These are phyloP conservation scores for Rhimphoctona megacephalus DNA, from an alignment of 2,888 invertebrate species.

Conservation along the genomic window DNA sequence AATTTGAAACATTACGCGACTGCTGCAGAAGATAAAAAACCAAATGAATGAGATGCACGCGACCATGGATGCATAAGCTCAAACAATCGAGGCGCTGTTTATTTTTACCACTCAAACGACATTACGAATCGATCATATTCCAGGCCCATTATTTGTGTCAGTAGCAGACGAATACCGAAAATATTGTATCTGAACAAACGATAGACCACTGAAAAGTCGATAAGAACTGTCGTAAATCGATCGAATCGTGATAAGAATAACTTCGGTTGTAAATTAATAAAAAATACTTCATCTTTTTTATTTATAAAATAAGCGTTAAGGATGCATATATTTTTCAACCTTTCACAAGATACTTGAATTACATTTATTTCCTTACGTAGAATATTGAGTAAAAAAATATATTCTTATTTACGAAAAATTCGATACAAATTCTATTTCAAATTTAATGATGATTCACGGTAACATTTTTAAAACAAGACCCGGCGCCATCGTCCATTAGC, in stretches of 20 bases:
- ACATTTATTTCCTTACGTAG: not conserved
- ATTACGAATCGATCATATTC: not conserved
- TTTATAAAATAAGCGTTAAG: not conserved
- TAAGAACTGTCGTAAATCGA: not conserved
- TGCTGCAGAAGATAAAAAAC: not conserved
- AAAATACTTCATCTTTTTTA: not conserved
- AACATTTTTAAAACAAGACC: not conserved
- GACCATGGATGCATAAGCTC: not conserved
- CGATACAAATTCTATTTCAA: not conserved
- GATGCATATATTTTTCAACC: not conserved
- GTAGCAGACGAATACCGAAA: not conserved
- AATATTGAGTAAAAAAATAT: not conserved
- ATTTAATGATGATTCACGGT: not conserved
- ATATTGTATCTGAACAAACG: not conserved
- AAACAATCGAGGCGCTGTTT: too few relatives aligned
- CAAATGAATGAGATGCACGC: not conserved
- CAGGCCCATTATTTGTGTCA: not conserved
- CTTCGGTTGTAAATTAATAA: not conserved
- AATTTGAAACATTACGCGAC: not conserved
- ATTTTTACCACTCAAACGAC: not conserved
- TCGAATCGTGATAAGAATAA: not conserved
- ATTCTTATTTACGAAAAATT: not conserved
- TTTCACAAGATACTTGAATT: not conserved
- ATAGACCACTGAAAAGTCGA: not conserved
- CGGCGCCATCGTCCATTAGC: conserved; percentile 21